Evolutionary conservation across 2,888 invertebrate genomes (phyloP).

Genomic region (Nomada fabriciana): DNA sequence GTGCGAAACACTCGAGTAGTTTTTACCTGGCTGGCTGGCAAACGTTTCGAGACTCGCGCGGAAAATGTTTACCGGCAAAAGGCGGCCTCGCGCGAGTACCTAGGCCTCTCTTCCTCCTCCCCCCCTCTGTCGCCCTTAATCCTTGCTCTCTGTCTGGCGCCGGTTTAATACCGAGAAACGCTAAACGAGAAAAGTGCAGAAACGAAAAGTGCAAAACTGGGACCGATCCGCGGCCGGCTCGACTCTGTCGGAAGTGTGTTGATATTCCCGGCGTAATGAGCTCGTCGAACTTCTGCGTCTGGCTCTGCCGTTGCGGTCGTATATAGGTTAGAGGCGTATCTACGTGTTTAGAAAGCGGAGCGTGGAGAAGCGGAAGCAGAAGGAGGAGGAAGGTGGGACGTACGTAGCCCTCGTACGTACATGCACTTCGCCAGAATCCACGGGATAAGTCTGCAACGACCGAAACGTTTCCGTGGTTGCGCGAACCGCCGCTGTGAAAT

Average conservation of each 20-base stretch:
- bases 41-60: constrained; percentile 63
- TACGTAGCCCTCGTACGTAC: constrained; percentile 2
- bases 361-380: background rate
- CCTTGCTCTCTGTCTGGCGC: constrained; percentile 3
- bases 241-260: constrained; percentile 36
- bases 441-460: constrained; percentile 51
- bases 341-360: background rate
- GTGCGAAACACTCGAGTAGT: constrained; percentile 54
- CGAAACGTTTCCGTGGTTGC: constrained; percentile 51
- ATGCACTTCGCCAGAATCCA: constrained; percentile 25
- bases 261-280: constrained; percentile 62
- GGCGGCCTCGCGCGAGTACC: constrained; percentile 56
- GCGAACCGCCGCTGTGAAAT: constrained; percentile 62
- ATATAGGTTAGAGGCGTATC: constrained; percentile 27
- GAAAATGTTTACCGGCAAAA: constrained; percentile 67
- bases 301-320: background rate
- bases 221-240: constrained; percentile 53
- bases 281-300: constrained; percentile 58
- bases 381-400: background rate
- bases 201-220: constrained; percentile 59
- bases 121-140: constrained; percentile 1
- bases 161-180: constrained; percentile 60
- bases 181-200: constrained; percentile 64
- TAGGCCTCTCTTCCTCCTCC: background rate
- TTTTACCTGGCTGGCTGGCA: constrained; percentile 35